These are phyloP conservation scores for Setophaga petechia DNA, from an alignment of 2,113 vertebrate species.

Conservation along the genomic window DNA sequence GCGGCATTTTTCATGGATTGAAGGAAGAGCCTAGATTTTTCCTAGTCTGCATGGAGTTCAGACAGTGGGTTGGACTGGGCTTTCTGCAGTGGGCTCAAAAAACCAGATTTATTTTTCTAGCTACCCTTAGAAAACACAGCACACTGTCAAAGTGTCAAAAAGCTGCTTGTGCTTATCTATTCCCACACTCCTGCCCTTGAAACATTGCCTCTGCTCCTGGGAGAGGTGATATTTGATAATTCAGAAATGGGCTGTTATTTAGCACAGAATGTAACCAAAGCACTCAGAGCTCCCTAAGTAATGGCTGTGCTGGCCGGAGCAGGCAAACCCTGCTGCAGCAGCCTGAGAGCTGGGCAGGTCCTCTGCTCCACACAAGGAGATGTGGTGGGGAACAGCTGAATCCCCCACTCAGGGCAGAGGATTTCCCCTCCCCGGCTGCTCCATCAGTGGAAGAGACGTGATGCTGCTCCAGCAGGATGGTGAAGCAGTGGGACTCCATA, in stretches of 20 bases:
- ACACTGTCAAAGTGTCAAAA: not conserved
- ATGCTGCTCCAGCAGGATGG: not conserved
- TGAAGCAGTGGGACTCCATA: not conserved
- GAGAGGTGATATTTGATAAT: not conserved
- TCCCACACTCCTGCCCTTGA: not conserved
- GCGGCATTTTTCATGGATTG: not conserved
- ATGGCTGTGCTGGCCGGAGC: accelerated
- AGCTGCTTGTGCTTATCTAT: not conserved
- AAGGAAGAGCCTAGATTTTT: not conserved
- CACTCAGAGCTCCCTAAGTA: not conserved
- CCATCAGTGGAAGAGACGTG: not conserved
- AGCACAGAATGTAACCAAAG: not conserved
- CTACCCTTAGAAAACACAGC: not conserved
- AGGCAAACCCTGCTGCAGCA: not conserved
- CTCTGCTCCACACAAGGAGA: not conserved
- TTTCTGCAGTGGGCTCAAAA: not conserved
- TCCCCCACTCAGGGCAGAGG: not conserved
- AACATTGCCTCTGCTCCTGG: not conserved
- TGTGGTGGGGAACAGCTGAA: not conserved
- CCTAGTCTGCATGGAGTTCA: not conserved
- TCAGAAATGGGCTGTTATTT: conserved; percentile 3
- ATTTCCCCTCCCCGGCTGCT: not conserved
- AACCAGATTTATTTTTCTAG: not conserved
- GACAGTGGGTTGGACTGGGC: not conserved
- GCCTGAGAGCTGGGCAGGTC: not conserved